Conservation (phyloP, 1,140 invertebrate species). For the Drosophila orena region DNA sequence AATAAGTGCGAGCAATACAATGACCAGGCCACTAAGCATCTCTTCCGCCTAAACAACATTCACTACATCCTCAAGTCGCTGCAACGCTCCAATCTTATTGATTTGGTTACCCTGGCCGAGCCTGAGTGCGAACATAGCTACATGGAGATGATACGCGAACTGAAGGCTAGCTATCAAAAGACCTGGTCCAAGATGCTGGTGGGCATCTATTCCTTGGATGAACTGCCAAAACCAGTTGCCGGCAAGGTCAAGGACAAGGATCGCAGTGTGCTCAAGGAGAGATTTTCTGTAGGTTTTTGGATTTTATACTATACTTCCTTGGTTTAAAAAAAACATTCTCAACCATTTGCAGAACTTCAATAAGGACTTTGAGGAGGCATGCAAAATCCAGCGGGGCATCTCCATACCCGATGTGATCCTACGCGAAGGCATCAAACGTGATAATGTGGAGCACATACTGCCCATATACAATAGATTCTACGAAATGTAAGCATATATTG, state of each 20-base stretch:
- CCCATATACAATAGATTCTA: conserved; percentile 93
- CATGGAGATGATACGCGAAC: conserved; percentile 88
- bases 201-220: conserved; percentile 89
- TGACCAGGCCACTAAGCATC: conserved; percentile 92
- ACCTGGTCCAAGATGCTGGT: conserved; percentile 92
- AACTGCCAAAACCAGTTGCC: conserved; percentile 87
- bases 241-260: conserved; percentile 94
- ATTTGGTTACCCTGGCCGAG: conserved; percentile 91
- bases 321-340: too few species aligned
- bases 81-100: conserved; percentile 92
- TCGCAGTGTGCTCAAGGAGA: conserved; percentile 96
- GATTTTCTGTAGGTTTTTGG: conserved; percentile 89
- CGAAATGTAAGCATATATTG: conserved; percentile 86
- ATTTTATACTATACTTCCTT: background rate
- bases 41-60: conserved; percentile 94
- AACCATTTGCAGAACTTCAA: conserved; percentile 90
- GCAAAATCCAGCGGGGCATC: conserved; percentile 94
- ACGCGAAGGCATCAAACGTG: conserved; percentile 91
- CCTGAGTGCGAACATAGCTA: conserved; percentile 93
- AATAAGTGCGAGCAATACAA: conserved; percentile 94
- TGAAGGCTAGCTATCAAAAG: conserved; percentile 82
- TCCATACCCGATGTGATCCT: conserved; percentile 96
- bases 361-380: conserved; percentile 96
- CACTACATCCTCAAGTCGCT: conserved; percentile 96
- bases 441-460: conserved; percentile 94